A percentile compares a stretch with the other conserved stretches of the same genome.
phyloP scores from a whole-genome alignment of 2,113 vertebrate genomes.

The Varanus salvator region DNA sequence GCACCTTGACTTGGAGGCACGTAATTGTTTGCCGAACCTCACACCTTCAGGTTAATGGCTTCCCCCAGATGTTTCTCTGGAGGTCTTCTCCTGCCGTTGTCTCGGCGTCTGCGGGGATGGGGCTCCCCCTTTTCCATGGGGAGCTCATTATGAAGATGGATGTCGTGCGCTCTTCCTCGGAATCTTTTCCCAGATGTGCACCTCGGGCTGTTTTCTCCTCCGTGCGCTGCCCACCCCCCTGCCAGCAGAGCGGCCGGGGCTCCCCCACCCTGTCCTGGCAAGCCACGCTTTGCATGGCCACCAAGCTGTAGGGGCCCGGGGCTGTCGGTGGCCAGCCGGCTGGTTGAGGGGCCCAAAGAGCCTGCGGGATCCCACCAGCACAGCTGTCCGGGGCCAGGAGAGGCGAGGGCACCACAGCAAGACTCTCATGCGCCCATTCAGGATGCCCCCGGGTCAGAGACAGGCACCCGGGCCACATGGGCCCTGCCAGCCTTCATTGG shows the following conservation, averaged over 20 bases:
- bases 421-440: too few relatives aligned
- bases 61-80: constrained; percentile 6
- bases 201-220: neutral
- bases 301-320: too few relatives aligned
- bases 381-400: too few relatives aligned
- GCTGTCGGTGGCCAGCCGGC: neutral
- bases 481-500: neutral
- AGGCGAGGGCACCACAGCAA: too few relatives aligned
- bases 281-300: too few relatives aligned
- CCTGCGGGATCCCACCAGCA: neutral
- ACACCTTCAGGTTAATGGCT: neutral
- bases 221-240: too few relatives aligned
- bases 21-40: neutral
- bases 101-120: neutral
- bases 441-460: too few relatives aligned
- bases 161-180: neutral
- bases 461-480: neutral
- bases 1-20: neutral
- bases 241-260: neutral
- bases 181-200: constrained; percentile 2
- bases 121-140: neutral
- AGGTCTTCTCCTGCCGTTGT: neutral
- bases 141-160: constrained; percentile 14
- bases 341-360: too few relatives aligned
- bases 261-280: too few relatives aligned